Evolutionary conservation across 2,888 invertebrate species (phyloP), one percentile per base, ranked within the genome.

Genomic region (Chloroclystis v-ata): DNA sequence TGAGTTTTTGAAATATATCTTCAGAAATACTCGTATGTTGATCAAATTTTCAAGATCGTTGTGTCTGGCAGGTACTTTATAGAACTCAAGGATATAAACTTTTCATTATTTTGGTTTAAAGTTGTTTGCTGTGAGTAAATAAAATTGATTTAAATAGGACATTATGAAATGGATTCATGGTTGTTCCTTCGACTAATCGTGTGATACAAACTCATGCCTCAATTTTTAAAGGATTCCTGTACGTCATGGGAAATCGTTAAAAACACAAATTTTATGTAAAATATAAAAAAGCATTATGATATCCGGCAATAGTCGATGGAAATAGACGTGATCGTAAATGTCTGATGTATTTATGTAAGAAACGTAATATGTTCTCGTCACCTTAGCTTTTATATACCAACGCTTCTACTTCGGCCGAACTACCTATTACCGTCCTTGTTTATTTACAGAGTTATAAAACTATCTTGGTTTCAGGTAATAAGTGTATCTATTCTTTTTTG

Each of bases 291-390:
- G 28, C 30, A 32, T 43, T 26, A 26, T 16, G 37, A 24, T 24
- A 24, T 43, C 28, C 43, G 43, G 28, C n/a, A 37, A 13, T 30
- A 35, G 20, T 28, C 16, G 1, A 37, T 44, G 9, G 30, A 38
- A 44, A 38, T 38, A 44, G 37, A 30, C 25, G 11, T 37, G 30
- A 14, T 16, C 37, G 37, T 44, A 24, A 29, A 37, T 24, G 37
- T 43, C 37, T 37, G 35, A 20, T 43, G 28, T 43, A 37, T 44
- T 30, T 38, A 20, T 24, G 24, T 43, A 11, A 12, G 25, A 20
- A 44, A 37, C 25, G 30, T 37, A 35, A 43, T 28, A 35, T 43
- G 35, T 37, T 20, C 20, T 37, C 30, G 37, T 30, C 35, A 28
- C 37, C 37, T 43, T 43, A 9, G 37, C 33, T 43, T 38, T 30